These are phyloP conservation scores for Podargus strigoides DNA, from an alignment of 2,797 vertebrate genomes.

Conservation along the genomic window DNA sequence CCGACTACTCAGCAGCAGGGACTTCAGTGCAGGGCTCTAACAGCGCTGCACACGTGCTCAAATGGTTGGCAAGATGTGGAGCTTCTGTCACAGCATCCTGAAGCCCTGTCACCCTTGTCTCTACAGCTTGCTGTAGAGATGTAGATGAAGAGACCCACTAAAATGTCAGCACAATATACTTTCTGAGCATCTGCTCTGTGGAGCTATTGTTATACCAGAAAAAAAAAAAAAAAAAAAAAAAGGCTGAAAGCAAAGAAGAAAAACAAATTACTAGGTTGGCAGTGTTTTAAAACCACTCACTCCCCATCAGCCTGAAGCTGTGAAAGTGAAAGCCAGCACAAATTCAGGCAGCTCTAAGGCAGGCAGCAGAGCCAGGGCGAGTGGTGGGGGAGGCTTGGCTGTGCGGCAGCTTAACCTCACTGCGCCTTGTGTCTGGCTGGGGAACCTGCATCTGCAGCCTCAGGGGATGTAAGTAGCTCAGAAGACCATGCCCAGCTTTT, in stretches of 20 bases:
- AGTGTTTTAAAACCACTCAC: background rate
- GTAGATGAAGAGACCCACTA: background rate
- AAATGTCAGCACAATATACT: background rate
- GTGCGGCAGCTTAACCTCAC: background rate
- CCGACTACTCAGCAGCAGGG: background rate
- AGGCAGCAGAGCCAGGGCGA: background rate
- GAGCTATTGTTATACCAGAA: background rate
- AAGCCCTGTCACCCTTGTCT: background rate
- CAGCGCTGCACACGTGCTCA: background rate
- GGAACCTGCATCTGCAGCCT: background rate
- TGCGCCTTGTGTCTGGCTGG: background rate
- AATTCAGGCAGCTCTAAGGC: background rate
- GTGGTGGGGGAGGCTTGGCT: background rate
- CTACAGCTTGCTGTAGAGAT: background rate
- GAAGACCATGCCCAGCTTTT: background rate
- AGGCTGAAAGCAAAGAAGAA: background rate
- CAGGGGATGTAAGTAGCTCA: background rate
- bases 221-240: no score
- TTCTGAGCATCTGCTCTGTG: background rate
- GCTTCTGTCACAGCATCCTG: background rate
- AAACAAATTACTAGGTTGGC: background rate
- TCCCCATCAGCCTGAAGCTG: background rate
- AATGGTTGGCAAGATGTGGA: accelerated
- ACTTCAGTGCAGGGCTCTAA: background rate
- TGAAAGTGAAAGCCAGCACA: background rate